Conservation (phyloP, 2,113 vertebrate species). For the Ptilorrhoa leucosticta region DNA sequence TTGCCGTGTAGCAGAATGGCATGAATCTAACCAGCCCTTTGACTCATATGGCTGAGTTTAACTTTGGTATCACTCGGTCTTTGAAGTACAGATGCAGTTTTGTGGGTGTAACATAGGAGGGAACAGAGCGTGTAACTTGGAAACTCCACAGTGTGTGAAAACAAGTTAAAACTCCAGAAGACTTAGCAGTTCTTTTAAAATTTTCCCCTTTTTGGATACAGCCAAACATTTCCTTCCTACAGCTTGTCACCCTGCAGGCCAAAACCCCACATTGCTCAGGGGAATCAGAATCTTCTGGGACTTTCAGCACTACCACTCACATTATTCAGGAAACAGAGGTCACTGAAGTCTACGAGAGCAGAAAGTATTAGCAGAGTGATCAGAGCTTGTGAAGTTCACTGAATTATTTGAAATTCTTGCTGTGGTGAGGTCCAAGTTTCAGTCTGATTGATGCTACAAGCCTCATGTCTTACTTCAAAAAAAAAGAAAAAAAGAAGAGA, state of each 20-base stretch:
- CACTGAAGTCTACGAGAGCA: background rate
- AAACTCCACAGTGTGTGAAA: constrained; percentile 10
- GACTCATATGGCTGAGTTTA: background rate
- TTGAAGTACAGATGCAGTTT: background rate
- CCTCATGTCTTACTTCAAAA: background rate
- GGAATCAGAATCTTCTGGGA: background rate
- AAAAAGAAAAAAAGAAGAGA: background rate
- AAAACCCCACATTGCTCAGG: background rate
- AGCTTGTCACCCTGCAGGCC: background rate
- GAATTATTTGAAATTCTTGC: constrained; percentile 14
- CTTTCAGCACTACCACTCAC: background rate
- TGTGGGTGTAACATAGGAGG: background rate
- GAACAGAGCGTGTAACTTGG: constrained; percentile 17
- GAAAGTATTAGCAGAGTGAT: background rate
- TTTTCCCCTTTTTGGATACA: background rate
- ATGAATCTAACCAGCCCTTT: background rate
- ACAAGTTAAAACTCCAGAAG: background rate
- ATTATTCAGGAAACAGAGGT: background rate
- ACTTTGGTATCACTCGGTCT: background rate
- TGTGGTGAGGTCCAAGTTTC: background rate
- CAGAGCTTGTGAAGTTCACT: background rate
- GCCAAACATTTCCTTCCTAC: background rate
- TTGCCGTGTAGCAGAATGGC: background rate
- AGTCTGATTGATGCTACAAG: background rate
- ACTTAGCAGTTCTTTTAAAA: background rate